These are phyloP conservation scores for Folsomia candida DNA, from an alignment of 2,888 invertebrate species.

Conservation along the genomic window DNA sequence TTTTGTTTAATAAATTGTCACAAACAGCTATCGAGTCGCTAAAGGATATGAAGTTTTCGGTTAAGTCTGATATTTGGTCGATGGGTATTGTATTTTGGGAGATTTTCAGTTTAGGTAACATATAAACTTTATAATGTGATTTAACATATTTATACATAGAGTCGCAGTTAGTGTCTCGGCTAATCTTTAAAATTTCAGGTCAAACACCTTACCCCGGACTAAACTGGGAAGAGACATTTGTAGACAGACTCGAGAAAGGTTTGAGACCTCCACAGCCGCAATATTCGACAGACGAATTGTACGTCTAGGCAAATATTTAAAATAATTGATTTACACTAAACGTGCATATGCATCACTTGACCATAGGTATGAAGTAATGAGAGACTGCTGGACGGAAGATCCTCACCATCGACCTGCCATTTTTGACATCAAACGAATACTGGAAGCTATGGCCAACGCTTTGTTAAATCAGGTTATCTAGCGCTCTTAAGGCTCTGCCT, in stretches of 20 bases:
- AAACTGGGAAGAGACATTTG: slow-evolving; percentile 30
- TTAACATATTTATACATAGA: no score
- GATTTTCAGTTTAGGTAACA: slow-evolving; percentile 23
- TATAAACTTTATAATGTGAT: not conserved
- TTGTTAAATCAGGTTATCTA: slow-evolving; percentile 25
- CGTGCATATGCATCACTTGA: not conserved
- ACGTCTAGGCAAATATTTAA: not conserved
- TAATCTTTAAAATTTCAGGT: slow-evolving; percentile 1
- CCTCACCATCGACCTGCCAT: slow-evolving; percentile 30
- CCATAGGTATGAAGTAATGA: slow-evolving; percentile 33
- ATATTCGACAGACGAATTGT: slow-evolving; percentile 29
- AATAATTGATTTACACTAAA: not conserved
- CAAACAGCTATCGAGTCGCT: slow-evolving; percentile 33
- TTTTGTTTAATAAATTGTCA: no score
- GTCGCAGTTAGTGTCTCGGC: no score
- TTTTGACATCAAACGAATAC: slow-evolving; percentile 31
- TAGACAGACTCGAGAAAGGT: slow-evolving; percentile 30
- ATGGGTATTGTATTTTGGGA: slow-evolving; percentile 31
- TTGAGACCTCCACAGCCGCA: slow-evolving; percentile 25
- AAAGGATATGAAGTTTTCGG: slow-evolving; percentile 39
- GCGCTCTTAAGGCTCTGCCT: no score
- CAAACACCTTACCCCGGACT: slow-evolving; percentile 39
- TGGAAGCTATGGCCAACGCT: slow-evolving; percentile 26
- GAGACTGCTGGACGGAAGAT: slow-evolving; percentile 36
- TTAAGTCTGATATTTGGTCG: slow-evolving; percentile 37